These are phyloP conservation scores for Prunella fulvescens DNA, from an alignment of 2,113 vertebrate species.

Conservation along the genomic window DNA sequence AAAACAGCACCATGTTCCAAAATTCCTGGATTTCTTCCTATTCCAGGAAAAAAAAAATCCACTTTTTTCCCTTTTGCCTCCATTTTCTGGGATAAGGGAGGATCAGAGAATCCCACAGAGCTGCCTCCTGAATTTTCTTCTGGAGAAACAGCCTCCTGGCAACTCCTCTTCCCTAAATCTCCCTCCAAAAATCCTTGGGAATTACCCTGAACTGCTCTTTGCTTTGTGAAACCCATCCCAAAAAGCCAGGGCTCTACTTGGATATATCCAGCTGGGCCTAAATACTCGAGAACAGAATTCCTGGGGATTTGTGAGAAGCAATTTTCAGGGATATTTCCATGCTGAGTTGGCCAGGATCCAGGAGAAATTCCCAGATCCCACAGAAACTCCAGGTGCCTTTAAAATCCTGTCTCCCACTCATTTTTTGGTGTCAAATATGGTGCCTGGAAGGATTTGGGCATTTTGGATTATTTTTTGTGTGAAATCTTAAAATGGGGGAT, in stretches of 20 bases:
- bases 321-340: neutral
- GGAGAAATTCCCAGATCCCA: neutral
- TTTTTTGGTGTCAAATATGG: neutral
- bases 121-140: accelerated
- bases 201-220: neutral
- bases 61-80: neutral
- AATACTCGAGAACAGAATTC: neutral
- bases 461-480: neutral
- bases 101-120: accelerated
- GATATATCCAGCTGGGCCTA: neutral
- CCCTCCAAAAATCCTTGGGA: neutral
- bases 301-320: neutral
- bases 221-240: neutral
- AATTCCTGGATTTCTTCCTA: neutral
- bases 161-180: neutral
- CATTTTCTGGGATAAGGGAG: neutral
- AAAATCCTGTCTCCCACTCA: neutral
- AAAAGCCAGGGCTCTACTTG: neutral
- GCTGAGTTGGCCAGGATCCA: neutral
- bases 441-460: neutral
- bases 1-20: neutral
- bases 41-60: neutral
- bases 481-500: neutral
- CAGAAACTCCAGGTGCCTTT: accelerated
- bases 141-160: neutral